These are phyloP conservation scores for Puffinus mauretanicus DNA, from an alignment of 2,113 vertebrate genomes.

Conservation along the genomic window DNA sequence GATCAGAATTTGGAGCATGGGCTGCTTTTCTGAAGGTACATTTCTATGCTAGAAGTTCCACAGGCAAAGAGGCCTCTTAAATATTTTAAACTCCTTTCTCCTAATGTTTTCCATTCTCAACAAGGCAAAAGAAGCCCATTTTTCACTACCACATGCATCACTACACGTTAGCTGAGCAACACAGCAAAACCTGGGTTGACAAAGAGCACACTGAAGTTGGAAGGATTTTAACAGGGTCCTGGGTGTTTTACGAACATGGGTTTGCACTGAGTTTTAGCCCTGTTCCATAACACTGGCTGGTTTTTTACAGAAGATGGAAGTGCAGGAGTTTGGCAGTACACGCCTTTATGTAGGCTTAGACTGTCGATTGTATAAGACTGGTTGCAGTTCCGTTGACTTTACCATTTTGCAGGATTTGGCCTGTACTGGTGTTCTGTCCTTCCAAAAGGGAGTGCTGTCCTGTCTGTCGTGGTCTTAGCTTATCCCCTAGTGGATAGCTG, in stretches of 20 bases:
- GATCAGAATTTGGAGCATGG: not conserved
- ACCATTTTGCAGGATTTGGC: not conserved
- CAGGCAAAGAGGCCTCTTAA: not conserved
- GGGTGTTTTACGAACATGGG: not conserved
- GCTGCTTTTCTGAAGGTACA: not conserved
- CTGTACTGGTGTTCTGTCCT: not conserved
- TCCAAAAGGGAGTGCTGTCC: not conserved
- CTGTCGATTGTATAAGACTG: fast-evolving
- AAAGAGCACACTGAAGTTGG: not conserved
- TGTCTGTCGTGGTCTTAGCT: not conserved
- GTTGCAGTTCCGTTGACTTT: not conserved
- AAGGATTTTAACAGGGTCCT: not conserved
- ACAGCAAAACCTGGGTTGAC: not conserved
- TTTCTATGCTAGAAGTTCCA: not conserved
- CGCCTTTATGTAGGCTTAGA: not conserved
- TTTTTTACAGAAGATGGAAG: not conserved
- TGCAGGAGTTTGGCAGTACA: fast-evolving
- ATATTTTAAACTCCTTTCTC: not conserved
- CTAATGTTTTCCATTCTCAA: not conserved
- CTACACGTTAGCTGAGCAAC: not conserved
- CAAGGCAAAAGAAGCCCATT: not conserved
- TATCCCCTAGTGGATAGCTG: not conserved
- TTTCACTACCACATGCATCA: not conserved
- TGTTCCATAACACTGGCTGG: not conserved
- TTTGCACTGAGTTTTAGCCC: not conserved